Percentiles rank a stretch among this genome's conserved stretches.
Conservation (phyloP, 2,797 vertebrate genomes). For the Enteromius trimaculatus region DNA sequence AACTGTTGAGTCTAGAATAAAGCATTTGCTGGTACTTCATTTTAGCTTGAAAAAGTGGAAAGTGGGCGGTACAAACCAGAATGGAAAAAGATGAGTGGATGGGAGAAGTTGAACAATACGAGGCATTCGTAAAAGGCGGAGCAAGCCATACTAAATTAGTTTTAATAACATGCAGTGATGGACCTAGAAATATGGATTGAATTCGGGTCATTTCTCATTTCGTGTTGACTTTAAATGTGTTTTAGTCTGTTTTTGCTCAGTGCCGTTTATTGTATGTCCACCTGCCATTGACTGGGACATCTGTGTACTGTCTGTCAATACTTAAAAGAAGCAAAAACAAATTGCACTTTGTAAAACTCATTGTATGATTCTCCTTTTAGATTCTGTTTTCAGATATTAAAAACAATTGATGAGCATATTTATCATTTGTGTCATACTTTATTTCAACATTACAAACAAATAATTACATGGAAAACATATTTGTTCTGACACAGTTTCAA, state of each 20-base stretch:
- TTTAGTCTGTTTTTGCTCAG: background rate
- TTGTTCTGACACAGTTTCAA: slow-evolving; percentile 16
- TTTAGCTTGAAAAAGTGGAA: background rate
- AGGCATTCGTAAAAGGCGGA: background rate
- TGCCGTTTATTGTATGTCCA: slow-evolving; percentile 4
- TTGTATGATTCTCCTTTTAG: slow-evolving; percentile 47
- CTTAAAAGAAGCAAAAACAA: slow-evolving; percentile 13
- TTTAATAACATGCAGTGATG: background rate
- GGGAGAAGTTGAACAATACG: background rate
- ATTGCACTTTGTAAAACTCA: slow-evolving; percentile 56
- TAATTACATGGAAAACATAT: slow-evolving; percentile 20
- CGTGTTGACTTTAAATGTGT: background rate
- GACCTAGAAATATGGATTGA: background rate
- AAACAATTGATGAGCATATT: slow-evolving; percentile 55
- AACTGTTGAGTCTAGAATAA: background rate
- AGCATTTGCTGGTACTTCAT: background rate
- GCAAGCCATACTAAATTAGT: background rate
- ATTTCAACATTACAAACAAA: slow-evolving; percentile 21
- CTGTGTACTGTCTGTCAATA: slow-evolving; percentile 26
- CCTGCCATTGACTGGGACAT: background rate
- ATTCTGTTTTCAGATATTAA: slow-evolving; percentile 65
- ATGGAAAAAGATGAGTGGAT: background rate
- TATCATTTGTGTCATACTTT: slow-evolving; percentile 9
- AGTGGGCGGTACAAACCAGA: background rate
- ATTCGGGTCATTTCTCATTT: background rate